Evolutionary conservation across 2,888 invertebrate genomes (phyloP), one percentile per base, ranked within the genome.

Genomic region (Callosobruchus maculatus): DNA sequence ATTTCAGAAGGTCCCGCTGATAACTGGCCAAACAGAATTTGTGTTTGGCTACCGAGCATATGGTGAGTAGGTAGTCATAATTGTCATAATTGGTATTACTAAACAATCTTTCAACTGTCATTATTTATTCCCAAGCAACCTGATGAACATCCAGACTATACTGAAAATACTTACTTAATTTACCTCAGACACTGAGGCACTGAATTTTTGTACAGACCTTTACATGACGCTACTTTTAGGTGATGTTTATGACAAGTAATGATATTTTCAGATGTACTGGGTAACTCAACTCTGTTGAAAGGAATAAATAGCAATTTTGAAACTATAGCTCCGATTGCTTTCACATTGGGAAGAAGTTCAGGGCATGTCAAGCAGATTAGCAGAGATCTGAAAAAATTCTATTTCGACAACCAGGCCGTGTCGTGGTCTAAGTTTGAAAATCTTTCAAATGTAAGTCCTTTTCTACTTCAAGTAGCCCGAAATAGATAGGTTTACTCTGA

Each of bases 11-110:
- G 91, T 93, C 22, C 93, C 94, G 0, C 85, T 91, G 74, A 90
- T 94, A 71, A 88, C 91, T 77, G 92, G 93, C 73, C 88, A 92
- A 79, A 92, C 92, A 0, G 88, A 89, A 71, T 90, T 92, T 76
- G 94, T 94, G 85, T 92, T 93, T 86, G 91, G 89, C 74, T 89
- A 90, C 80, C 88, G 89, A 74, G 91, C 91, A 18, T 89, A 89
- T 77, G 84, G 93, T 93, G 80, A 89, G 90, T 72, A 70, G 1
- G 22, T 26, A 0, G 0, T 26, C 22, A 7, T 5, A 1, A 9
- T 0, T 26, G 22, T 26, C 1, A 26, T 2, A 21, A 22, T 72
- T 72, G n/a, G n/a, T n/a, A n/a, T n/a, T n/a, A n/a, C n/a, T n/a
- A n/a, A n/a, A n/a, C n/a, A n/a, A n/a, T n/a, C n/a, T n/a, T n/a